Conservation (phyloP, 23 tunicate genomes). For the Phallusia fumigata region DNA sequence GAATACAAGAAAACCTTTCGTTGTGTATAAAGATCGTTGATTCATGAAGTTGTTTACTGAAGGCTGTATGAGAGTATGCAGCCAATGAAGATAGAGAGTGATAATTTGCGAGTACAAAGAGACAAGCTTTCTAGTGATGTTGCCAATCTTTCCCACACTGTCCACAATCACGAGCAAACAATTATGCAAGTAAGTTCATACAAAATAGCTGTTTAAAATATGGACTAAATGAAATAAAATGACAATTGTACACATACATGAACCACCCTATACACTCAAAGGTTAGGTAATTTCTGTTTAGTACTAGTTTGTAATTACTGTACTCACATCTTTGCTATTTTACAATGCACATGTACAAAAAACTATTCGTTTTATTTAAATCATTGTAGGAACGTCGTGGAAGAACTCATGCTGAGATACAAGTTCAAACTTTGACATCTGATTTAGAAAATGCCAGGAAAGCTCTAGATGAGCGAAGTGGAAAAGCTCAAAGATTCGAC, state of each 20-base stretch:
- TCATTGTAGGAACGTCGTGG: conserved; percentile 37
- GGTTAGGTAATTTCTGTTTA: too few relatives aligned
- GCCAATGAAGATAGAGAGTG: conserved; percentile 62
- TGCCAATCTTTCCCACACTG: conserved; percentile 41
- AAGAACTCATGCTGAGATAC: conserved; percentile 49
- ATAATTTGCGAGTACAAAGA: conserved; percentile 62
- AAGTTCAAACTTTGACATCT: conserved; percentile 11
- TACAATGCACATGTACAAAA: too few relatives aligned
- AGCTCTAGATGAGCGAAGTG: conserved; percentile 38
- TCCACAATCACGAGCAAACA: conserved; percentile 56
- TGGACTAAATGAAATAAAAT: too few relatives aligned
- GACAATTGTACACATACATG: too few relatives aligned
- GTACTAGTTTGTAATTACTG: too few relatives aligned
- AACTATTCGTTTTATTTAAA: too few relatives aligned
- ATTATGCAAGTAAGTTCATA: conserved; percentile 72
- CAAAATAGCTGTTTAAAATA: too few relatives aligned
- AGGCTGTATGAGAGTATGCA: conserved; percentile 69
- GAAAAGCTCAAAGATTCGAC: conserved; percentile 77
- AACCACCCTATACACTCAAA: too few relatives aligned
- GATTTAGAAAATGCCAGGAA: conserved; percentile 51
- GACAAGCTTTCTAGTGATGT: conserved; percentile 75
- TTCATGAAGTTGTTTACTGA: not conserved
- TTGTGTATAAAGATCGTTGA: too few relatives aligned
- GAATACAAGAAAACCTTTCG: too few relatives aligned
- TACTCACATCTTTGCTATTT: too few relatives aligned